Conservation (phyloP, 2,113 vertebrate species). For the Stictonetta naevosa region DNA sequence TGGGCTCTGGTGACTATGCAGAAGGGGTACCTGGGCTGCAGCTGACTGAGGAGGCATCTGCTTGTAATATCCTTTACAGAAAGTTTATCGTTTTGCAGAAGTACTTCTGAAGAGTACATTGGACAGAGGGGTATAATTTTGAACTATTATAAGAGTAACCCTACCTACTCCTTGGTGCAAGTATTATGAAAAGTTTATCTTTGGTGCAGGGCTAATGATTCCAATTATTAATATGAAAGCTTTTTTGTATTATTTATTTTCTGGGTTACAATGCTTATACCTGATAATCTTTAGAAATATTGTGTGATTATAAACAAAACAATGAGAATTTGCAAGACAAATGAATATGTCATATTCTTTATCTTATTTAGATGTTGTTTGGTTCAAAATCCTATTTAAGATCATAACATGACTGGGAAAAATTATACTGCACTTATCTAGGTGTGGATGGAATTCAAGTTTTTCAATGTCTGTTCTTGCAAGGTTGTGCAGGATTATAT, state of each 20-base stretch:
- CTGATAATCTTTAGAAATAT: neutral
- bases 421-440: neutral
- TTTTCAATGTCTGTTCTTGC: slow-evolving; percentile 3
- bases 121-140: neutral
- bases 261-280: neutral
- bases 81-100: neutral
- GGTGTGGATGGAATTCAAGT: neutral
- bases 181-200: neutral
- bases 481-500: neutral
- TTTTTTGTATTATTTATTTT: neutral
- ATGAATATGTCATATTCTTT: neutral
- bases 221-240: neutral
- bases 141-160: neutral
- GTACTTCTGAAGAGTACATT: neutral
- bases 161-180: neutral
- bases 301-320: neutral
- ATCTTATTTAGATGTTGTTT: neutral
- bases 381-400: neutral
- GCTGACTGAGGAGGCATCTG: neutral
- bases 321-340: slow-evolving; percentile 24
- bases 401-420: neutral
- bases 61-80: neutral
- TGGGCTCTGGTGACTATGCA: neutral
- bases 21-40: neutral
- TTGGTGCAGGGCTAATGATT: neutral